These are phyloP conservation scores for Noturus placidus DNA, from an alignment of 2,113 vertebrate species.

Conservation along the genomic window DNA sequence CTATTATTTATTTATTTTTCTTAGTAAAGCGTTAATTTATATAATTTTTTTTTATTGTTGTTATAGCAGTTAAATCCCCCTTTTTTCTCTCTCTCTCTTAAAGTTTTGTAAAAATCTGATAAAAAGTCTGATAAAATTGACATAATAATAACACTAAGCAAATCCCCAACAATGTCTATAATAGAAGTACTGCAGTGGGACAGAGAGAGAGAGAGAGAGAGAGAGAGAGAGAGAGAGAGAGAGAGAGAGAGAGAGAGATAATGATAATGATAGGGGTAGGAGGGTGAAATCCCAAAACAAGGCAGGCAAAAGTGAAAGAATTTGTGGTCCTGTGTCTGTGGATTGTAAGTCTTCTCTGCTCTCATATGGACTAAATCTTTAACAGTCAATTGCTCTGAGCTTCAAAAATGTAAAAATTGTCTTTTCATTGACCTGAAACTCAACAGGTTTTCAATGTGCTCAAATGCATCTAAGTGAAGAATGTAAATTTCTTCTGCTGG, in stretches of 20 bases:
- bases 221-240: conserved; percentile 11
- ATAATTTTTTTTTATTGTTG: too few relatives aligned
- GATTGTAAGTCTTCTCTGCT: background rate
- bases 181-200: background rate
- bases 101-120: too few relatives aligned
- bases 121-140: too few relatives aligned
- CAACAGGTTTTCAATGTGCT: conserved; percentile 63
- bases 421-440: conserved; percentile 39
- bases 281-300: background rate
- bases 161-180: background rate
- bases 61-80: too few relatives aligned
- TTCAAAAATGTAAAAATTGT: background rate
- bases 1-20: too few relatives aligned
- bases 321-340: background rate
- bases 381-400: background rate
- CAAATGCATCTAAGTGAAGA: conserved; percentile 75
- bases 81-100: too few relatives aligned
- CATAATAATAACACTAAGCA: background rate
- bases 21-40: too few relatives aligned
- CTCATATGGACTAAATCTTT: background rate
- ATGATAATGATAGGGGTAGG: background rate
- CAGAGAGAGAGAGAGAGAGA: conserved; percentile 25
- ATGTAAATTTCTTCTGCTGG: conserved; percentile 68
- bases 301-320: background rate
- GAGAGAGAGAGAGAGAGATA: conserved; percentile 25